A percentile compares a stretch with the other conserved stretches of the same genome.
Conservation (phyloP, 1,140 invertebrate genomes). For the Plectrocnemia conspersa region DNA sequence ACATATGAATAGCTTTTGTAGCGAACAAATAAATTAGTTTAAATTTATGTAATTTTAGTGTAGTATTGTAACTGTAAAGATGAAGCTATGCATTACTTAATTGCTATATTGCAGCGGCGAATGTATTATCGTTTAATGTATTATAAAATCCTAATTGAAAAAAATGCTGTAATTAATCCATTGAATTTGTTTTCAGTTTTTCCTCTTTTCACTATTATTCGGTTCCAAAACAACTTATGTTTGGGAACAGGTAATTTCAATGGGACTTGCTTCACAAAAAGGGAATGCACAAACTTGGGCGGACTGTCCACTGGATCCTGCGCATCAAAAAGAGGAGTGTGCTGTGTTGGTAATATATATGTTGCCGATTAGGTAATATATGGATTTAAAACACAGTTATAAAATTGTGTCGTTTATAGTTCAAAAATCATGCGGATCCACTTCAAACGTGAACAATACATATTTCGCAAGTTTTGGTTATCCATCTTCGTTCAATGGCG, state of each 20-base stretch:
- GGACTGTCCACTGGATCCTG: conserved; percentile 67
- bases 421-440: conserved; percentile 61
- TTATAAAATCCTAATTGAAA: too few species aligned
- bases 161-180: too few species aligned
- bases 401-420: conserved; percentile 57
- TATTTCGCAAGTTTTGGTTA: conserved; percentile 75
- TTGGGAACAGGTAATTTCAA: conserved; percentile 57
- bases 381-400: too few species aligned
- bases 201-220: conserved; percentile 66
- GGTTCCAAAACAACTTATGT: conserved; percentile 66
- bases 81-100: too few species aligned
- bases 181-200: conserved; percentile 60
- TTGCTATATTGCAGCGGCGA: too few species aligned
- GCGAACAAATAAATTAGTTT: too few species aligned
- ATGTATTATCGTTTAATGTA: too few species aligned
- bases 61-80: too few species aligned
- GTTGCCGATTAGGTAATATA: too few species aligned
- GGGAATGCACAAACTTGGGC: conserved; percentile 66
- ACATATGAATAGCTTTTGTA: too few species aligned
- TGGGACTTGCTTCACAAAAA: conserved; percentile 71
- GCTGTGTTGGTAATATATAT: conserved; percentile 73
- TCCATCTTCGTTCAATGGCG: conserved; percentile 61
- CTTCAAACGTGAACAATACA: conserved; percentile 70
- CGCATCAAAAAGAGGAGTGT: conserved; percentile 62
- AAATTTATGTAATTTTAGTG: too few species aligned